phyloP scores from a whole-genome alignment of 2,113 vertebrate genomes.

The Seriola dumerili region DNA sequence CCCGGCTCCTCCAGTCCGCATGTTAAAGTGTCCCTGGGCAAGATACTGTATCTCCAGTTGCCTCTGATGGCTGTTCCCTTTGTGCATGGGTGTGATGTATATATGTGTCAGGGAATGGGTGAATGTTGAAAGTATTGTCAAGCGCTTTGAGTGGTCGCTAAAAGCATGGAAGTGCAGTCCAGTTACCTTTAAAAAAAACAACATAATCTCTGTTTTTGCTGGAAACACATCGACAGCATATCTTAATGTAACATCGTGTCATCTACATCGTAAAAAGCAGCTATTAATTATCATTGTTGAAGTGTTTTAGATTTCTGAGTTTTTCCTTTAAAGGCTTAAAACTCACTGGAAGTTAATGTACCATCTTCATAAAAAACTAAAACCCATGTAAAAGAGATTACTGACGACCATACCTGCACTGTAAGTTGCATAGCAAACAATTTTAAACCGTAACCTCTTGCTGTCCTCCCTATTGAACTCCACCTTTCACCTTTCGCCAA shows the following conservation, averaged over 20 bases:
- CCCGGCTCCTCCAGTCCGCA: no score
- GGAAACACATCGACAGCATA: background rate
- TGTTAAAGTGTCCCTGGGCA: no score
- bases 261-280: background rate
- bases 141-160: no score
- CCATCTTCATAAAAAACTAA: background rate
- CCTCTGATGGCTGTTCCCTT: no score
- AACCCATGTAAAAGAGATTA: background rate
- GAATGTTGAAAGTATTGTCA: no score
- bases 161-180: no score
- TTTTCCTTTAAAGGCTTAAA: background rate
- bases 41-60: no score
- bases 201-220: background rate
- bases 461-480: slow-evolving; percentile 46
- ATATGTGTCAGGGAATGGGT: no score
- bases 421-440: background rate
- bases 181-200: no score
- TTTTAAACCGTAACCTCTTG: slow-evolving; percentile 10
- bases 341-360: background rate
- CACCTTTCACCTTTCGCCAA: slow-evolving; percentile 41
- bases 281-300: background rate
- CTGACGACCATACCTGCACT: background rate
- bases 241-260: background rate
- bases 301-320: background rate
- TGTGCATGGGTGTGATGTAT: no score